These are phyloP conservation scores for Betta splendens DNA, from an alignment of 2,797 vertebrate species.

Conservation along the genomic window DNA sequence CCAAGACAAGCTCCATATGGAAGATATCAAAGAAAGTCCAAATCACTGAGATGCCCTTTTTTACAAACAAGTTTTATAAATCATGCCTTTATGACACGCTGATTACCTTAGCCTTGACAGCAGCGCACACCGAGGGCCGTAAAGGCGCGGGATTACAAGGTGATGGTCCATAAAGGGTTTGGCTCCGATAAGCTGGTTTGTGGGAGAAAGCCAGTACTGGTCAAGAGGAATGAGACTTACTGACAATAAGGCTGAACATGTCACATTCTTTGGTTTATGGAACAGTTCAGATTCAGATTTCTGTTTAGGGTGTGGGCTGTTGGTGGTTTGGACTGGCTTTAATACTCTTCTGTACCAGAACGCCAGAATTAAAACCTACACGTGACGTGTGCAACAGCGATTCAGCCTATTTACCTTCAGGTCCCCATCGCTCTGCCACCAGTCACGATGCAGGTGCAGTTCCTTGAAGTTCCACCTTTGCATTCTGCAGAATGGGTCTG, in stretches of 20 bases:
- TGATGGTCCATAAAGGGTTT: conserved; percentile 82
- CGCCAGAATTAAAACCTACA: too few species aligned
- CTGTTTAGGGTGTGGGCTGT: background rate
- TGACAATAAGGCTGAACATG: background rate
- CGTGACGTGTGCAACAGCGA: background rate
- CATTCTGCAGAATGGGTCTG: conserved; percentile 57
- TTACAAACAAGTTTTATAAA: conserved; percentile 81
- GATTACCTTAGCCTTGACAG: conserved; percentile 89
- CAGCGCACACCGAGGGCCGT: conserved; percentile 78
- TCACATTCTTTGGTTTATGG: fast-evolving
- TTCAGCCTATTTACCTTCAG: conserved; percentile 9
- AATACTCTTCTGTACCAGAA: too few species aligned
- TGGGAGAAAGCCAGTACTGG: conserved; percentile 38
- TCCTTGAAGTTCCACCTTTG: conserved; percentile 38
- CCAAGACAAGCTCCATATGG: background rate
- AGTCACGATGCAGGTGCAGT: conserved; percentile 33
- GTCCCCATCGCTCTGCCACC: conserved; percentile 19
- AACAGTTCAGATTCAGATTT: too few species aligned
- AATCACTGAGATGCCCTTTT: conserved; percentile 65
- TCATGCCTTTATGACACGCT: conserved; percentile 84
- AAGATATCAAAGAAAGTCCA: conserved; percentile 52
- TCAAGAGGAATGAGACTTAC: conserved; percentile 32
- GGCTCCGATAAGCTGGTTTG: conserved; percentile 74
- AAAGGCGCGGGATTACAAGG: conserved; percentile 81
- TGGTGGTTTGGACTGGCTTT: conserved; percentile 41